These are phyloP conservation scores for Pongo pygmaeus DNA, from an alignment of 2,113 vertebrate species.

Conservation along the genomic window DNA sequence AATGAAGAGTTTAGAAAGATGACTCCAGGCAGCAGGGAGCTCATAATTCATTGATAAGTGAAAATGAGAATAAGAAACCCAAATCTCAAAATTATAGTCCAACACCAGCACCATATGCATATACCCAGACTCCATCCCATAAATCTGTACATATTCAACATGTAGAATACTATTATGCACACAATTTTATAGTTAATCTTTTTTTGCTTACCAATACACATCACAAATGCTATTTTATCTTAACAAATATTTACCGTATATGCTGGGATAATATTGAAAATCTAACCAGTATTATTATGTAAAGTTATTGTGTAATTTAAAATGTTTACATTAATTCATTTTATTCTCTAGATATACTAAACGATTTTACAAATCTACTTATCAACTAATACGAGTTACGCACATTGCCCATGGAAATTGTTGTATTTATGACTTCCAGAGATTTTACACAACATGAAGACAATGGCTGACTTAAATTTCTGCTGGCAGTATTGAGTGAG, in stretches of 20 bases:
- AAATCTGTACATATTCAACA: neutral
- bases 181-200: neutral
- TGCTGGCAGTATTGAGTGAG: neutral
- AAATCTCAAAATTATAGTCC: neutral
- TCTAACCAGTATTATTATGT: neutral
- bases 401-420: neutral
- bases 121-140: neutral
- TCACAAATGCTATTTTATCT: neutral
- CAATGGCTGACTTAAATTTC: neutral
- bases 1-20: neutral
- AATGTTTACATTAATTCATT: neutral
- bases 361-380: neutral
- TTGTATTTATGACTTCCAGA: neutral
- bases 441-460: neutral
- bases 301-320: neutral
- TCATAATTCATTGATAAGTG: neutral
- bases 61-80: neutral
- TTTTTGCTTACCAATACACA: neutral
- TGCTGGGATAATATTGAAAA: neutral
- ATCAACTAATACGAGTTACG: neutral
- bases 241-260: neutral
- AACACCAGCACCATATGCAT: neutral
- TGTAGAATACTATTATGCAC: neutral
- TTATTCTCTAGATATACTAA: neutral
- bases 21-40: neutral